These are phyloP conservation scores for Fragum fragum DNA, from an alignment of 2,888 invertebrate genomes.

Conservation along the genomic window DNA sequence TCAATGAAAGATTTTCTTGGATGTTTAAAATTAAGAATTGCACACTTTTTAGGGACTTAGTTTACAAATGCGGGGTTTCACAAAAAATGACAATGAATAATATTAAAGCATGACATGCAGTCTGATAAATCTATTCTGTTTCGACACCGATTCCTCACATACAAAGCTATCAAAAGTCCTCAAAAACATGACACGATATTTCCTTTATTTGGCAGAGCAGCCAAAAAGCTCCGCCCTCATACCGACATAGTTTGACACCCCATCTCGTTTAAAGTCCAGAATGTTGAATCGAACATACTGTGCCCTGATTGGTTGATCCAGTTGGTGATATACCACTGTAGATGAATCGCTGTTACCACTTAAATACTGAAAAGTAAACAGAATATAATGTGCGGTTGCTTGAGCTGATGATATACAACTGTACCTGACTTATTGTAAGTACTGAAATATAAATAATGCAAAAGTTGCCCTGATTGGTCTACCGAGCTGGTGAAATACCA, in stretches of 20 bases:
- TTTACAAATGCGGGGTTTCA: no score
- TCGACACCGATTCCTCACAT: neutral
- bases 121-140: neutral
- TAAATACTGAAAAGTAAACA: slow-evolving; percentile 48
- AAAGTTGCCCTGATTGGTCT: slow-evolving; percentile 44
- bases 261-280: slow-evolving; percentile 53
- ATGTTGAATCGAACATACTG: slow-evolving; percentile 57
- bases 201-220: slow-evolving; percentile 25
- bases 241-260: slow-evolving; percentile 65
- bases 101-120: no score
- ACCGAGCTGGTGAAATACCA: slow-evolving; percentile 47
- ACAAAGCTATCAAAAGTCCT: neutral
- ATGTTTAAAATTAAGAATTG: no score
- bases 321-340: slow-evolving; percentile 45
- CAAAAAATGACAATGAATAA: no score
- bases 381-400: no score
- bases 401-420: no score
- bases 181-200: neutral
- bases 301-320: slow-evolving; percentile 46
- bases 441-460: slow-evolving; percentile 54
- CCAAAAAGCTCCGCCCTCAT: slow-evolving; percentile 68
- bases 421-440: slow-evolving; percentile 54
- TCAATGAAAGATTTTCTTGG: no score
- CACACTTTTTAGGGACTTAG: no score
- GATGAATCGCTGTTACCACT: slow-evolving; percentile 56